A percentile compares a stretch with the other conserved stretches of the same genome.
Conservation (phyloP, 2,888 invertebrate species). For the Nemotelus nigrinus region DNA sequence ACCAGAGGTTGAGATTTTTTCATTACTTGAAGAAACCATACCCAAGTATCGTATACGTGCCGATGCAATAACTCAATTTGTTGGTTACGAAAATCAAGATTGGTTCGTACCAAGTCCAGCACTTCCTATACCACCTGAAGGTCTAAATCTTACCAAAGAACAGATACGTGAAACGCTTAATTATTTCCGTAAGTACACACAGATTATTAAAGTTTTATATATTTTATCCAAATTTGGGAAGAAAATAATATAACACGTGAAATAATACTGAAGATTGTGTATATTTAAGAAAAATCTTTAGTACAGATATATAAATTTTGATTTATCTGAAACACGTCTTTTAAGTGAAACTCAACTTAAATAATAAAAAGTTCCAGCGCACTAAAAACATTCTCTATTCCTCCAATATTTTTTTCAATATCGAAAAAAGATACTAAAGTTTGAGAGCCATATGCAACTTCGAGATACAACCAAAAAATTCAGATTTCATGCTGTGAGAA, state of each 20-base stretch:
- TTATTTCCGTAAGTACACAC: conserved; percentile 91
- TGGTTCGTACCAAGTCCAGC: conserved; percentile 94
- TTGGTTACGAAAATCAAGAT: conserved; percentile 77
- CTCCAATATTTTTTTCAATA: conserved; percentile 6
- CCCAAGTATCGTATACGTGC: conserved; percentile 93
- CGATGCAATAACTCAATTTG: conserved; percentile 91
- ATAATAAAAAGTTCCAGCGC: too few species aligned
- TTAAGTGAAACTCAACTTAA: too few species aligned
- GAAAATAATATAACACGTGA: background rate
- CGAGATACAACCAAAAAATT: background rate
- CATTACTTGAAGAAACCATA: conserved; percentile 93
- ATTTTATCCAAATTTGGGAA: background rate
- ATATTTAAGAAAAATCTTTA: background rate
- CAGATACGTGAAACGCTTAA: conserved; percentile 96
- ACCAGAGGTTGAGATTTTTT: conserved; percentile 96
- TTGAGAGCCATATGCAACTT: background rate
- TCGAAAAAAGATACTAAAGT: conserved; percentile 3
- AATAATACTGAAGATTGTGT: too few species aligned
- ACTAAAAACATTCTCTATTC: background rate
- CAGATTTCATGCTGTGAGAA: too few species aligned
- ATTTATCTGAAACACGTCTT: too few species aligned
- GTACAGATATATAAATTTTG: too few species aligned
- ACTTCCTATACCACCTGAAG: conserved; percentile 76
- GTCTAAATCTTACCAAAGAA: conserved; percentile 87
- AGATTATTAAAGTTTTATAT: background rate